Conservation (phyloP, 2,888 invertebrate genomes). For the Andrena trimmerana region DNA sequence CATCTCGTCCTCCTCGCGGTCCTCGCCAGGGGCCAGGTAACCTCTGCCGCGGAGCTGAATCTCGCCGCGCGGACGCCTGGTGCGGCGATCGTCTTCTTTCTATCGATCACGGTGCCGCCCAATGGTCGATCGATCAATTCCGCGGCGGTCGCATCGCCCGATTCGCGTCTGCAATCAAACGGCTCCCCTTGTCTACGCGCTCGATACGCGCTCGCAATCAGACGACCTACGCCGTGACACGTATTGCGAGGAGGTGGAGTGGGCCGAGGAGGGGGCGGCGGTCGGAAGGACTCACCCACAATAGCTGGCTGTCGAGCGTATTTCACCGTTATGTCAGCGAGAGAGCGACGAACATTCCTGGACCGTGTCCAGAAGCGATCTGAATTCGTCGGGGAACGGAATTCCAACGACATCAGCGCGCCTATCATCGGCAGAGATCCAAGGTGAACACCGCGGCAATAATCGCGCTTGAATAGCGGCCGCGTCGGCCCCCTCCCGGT, state of each 20-base stretch:
- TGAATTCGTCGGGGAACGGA: conserved; percentile 51
- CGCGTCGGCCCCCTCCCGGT: neutral
- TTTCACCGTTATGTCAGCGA: conserved; percentile 66
- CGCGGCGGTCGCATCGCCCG: conserved; percentile 1
- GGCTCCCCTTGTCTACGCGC: neutral
- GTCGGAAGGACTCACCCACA: conserved; percentile 6
- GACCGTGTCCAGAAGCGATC: conserved; percentile 70
- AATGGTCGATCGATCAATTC: conserved; percentile 9
- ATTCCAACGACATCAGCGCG: conserved; percentile 28
- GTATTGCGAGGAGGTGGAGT: neutral
- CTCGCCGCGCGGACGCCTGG: neutral
- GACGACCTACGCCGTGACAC: neutral
- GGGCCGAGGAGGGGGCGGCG: neutral
- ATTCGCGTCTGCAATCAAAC: conserved; percentile 12
- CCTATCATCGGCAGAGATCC: conserved; percentile 21
- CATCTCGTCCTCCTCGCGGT: conserved; percentile 15
- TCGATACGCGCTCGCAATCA: neutral
- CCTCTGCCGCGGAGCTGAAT: conserved; percentile 13
- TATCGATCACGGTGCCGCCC: conserved; percentile 13
- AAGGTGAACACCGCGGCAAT: conserved; percentile 3
- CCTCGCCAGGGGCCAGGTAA: conserved; percentile 7
- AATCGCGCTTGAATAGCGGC: neutral
- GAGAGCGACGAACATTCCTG: conserved; percentile 64
- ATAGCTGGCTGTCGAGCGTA: conserved; percentile 32
- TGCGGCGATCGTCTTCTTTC: conserved; percentile 30